Evolutionary conservation across 2,113 vertebrate genomes (phyloP), one percentile per base, ranked within the genome.

Genomic region (Sminthopsis crassicaudata): DNA sequence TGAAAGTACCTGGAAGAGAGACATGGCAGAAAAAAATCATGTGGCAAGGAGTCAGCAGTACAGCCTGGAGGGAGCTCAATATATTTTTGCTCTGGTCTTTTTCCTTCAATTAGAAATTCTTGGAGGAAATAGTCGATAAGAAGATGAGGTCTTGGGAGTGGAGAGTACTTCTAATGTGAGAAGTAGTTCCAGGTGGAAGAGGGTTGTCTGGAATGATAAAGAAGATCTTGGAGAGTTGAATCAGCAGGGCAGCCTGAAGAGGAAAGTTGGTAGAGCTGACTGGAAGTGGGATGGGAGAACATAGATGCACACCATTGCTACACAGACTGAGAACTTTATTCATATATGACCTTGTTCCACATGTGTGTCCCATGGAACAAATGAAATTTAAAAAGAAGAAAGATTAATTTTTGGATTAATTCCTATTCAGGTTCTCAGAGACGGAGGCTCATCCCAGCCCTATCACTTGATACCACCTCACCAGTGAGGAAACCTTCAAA

Each of bases 371-470:
- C 22, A n/a, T 2, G 0, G 51, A 9, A 46, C 57, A 55, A 60
- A 57, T 10, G 26, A 52, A 27, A 9, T 89, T 30, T 10, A 92
- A 91, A 89, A 30, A 0, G 54, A 50, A 89, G 1, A 54, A 46
- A 24, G 24, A 22, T 84, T 5, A n/a, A 89, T 50, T 9, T 27
- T 91, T 55, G 57, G 1, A 48, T 93, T 95, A 53, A 76, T 95
- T 36, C 10, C 55, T 94, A 2, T 90, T 0, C 94, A 99, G 99
- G 99, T 54, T 99, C 99, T 46, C 99, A 99, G 98, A 99, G 99
- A 54, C 98, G 99, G 90, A 99, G 99, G 67, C 99, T 99, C 42
- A 99, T 99, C 95, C 99, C 99, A 1, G 99, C 99, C 16, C 97
- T 99, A 95, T 99, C 99, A 24, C 98, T 99, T 11, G 99, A 99